phyloP scores from a whole-genome alignment of 2,888 invertebrate species.

The Cistogaster globosa region DNA sequence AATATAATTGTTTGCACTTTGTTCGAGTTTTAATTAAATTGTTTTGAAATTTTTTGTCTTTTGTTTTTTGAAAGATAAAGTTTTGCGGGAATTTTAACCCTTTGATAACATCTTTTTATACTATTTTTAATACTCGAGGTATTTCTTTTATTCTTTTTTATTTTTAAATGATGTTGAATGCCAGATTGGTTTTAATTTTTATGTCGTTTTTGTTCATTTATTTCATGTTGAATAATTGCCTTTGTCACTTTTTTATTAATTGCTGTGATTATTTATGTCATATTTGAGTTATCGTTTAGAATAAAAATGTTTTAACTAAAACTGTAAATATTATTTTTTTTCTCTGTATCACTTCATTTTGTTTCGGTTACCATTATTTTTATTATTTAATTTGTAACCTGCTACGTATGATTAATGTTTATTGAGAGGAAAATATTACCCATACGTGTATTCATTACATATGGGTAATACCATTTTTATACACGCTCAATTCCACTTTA shows the following conservation, averaged over 20 bases:
- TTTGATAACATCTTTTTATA: slow-evolving; percentile 14
- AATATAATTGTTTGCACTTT: slow-evolving; percentile 7
- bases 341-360: too few species aligned
- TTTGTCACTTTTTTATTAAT: not conserved
- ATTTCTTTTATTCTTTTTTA: not conserved
- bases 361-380: too few species aligned
- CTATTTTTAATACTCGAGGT: not conserved
- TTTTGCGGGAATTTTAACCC: slow-evolving; percentile 47
- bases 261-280: not conserved
- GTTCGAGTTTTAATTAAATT: slow-evolving; percentile 54
- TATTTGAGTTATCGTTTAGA: too few species aligned
- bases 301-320: too few species aligned
- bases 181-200: too few species aligned
- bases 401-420: too few species aligned
- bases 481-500: too few species aligned
- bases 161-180: not conserved
- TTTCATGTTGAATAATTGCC: not conserved
- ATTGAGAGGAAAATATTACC: too few species aligned
- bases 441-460: too few species aligned
- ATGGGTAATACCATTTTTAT: too few species aligned
- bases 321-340: too few species aligned
- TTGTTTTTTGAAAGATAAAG: not conserved
- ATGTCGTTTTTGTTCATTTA: not conserved
- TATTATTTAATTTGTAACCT: too few species aligned
- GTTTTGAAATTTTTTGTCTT: slow-evolving; percentile 34